A percentile compares a stretch with the other conserved stretches of the same genome.
phyloP scores from a whole-genome alignment of 2,888 invertebrate genomes.

The Nomada lathburiana region DNA sequence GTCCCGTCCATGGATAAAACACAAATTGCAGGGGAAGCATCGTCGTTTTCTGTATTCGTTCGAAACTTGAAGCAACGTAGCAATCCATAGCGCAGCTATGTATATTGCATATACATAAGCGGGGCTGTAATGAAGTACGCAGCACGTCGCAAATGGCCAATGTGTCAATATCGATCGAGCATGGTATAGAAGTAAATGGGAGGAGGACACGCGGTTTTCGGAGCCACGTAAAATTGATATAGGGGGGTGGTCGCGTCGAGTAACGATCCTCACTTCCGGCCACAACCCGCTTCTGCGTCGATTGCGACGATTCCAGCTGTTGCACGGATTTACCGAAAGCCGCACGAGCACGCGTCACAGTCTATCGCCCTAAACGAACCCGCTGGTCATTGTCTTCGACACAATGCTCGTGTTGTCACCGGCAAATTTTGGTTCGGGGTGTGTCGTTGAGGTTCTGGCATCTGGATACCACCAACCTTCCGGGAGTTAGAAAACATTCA shows the following conservation, averaged over 20 bases:
- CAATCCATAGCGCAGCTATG: no score
- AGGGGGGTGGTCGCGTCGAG: constrained; percentile 26
- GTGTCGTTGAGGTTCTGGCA: background rate
- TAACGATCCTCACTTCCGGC: constrained; percentile 63
- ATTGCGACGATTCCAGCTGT: constrained; percentile 60
- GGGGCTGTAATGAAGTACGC: constrained; percentile 46
- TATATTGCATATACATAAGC: background rate
- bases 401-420: constrained; percentile 41
- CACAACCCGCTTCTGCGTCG: constrained; percentile 34
- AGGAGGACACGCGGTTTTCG: constrained; percentile 9
- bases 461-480: background rate
- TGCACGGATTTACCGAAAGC: constrained; percentile 51
- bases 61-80: no score
- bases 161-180: constrained; percentile 64
- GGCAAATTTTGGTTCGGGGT: constrained; percentile 30
- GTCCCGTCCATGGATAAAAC: no score
- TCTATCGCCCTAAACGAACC: constrained; percentile 25
- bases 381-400: constrained; percentile 39
- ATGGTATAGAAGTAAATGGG: background rate
- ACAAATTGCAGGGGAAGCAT: no score
- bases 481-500: background rate
- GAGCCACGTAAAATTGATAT: constrained; percentile 50
- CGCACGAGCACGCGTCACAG: constrained; percentile 11
- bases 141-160: constrained; percentile 30
- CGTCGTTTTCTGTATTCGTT: background rate